Conservation (phyloP, 2,113 vertebrate genomes). For the Leptosomus discolor region DNA sequence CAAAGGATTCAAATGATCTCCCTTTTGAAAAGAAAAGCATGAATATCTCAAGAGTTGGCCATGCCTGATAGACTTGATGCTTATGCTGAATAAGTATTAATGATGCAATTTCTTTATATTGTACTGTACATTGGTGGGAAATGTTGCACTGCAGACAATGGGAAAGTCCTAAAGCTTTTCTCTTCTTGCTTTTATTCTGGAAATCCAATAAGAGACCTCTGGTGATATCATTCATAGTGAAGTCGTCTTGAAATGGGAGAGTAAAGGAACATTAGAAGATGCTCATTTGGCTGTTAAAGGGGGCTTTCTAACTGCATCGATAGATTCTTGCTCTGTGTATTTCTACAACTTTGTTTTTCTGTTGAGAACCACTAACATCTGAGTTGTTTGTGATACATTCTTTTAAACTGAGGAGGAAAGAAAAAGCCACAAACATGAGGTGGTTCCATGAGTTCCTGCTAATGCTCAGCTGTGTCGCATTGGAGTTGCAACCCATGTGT, state of each 20-base stretch:
- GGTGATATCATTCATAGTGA: accelerated
- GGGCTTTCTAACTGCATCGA: not conserved
- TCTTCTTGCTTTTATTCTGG: not conserved
- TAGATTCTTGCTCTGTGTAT: not conserved
- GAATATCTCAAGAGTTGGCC: not conserved
- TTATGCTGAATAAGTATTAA: not conserved
- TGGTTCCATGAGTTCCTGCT: not conserved
- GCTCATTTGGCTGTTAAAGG: not conserved
- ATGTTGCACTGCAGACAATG: not conserved
- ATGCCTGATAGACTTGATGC: not conserved
- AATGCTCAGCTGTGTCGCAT: not conserved
- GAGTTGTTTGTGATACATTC: not conserved
- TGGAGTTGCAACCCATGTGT: not conserved
- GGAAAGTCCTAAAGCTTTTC: not conserved
- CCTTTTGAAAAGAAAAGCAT: not conserved
- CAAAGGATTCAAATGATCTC: not conserved
- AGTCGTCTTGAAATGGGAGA: not conserved
- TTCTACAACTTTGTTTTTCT: not conserved
- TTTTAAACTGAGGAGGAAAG: not conserved
- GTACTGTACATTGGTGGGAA: not conserved
- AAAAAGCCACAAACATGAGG: not conserved
- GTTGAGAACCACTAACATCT: not conserved
- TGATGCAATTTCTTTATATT: not conserved
- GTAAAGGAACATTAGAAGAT: not conserved
- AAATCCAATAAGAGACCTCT: not conserved